A percentile compares a stretch with the other conserved stretches of the same genome.
Evolutionary conservation across 2,113 vertebrate species (phyloP).

Genomic region (Podilymbus podiceps): DNA sequence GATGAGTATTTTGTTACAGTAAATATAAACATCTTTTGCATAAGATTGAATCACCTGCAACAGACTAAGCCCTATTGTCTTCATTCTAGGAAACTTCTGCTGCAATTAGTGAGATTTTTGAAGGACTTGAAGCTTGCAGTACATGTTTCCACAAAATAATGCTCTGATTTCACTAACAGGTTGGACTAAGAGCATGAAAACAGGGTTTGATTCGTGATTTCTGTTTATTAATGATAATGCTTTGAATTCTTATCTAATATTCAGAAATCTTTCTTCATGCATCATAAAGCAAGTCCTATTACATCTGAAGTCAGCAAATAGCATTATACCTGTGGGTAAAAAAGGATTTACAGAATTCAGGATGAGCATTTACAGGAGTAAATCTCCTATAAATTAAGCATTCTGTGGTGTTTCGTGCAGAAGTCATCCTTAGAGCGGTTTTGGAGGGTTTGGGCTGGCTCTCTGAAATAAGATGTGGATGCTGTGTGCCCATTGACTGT

Average conservation of each 20-base stretch:
- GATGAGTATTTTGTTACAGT: constrained; percentile 13
- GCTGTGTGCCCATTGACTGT: neutral
- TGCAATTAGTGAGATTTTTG: neutral
- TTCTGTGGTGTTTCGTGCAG: neutral
- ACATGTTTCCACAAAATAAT: neutral
- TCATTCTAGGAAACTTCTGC: neutral
- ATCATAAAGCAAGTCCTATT: neutral
- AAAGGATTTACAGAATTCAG: neutral
- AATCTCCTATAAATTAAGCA: neutral
- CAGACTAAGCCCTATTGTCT: neutral
- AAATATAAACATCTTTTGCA: constrained; percentile 24
- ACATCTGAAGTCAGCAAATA: neutral
- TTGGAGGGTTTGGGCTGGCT: neutral
- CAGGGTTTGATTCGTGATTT: neutral
- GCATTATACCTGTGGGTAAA: neutral
- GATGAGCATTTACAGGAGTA: neutral
- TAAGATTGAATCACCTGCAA: neutral
- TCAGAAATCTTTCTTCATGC: neutral
- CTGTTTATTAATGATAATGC: neutral
- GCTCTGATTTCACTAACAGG: neutral
- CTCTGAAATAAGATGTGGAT: neutral
- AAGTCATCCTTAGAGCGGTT: neutral
- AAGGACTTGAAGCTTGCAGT: neutral
- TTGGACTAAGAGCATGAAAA: neutral
- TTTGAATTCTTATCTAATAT: neutral